Evolutionary conservation across 2,888 invertebrate species (phyloP), one percentile per base, ranked within the genome.

Genomic region (Zaprionus obscuricornis): DNA sequence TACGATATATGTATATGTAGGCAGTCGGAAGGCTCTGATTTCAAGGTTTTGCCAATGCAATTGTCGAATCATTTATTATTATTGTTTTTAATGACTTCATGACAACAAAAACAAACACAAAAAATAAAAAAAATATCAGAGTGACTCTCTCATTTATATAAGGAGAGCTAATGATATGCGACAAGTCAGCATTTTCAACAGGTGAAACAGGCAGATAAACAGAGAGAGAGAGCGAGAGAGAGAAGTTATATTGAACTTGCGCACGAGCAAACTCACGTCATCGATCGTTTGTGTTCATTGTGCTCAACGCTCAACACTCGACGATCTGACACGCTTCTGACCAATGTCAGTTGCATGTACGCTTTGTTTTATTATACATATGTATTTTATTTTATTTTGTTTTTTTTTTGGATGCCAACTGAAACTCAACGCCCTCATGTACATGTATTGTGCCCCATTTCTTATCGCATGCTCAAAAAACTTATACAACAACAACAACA

Each of bases 131-230:
- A 39, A 14, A 18, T 16, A 31, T 8, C 3, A 17, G 1, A 7
- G n/a, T n/a, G n/a, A n/a, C n/a, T n/a, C n/a, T n/a, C n/a, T n/a
- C 8, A 7, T 13, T 14, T 10, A 8, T n/a, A 16, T 20, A 43
- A n/a, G 16, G 29, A 60, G 39, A 62, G 81, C 81, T 79, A 76
- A 73, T 76, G 77, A 81, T 81, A 81, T 56, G 81, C 70, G 81
- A 81, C 73, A 84, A 77, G 60, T 83, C 76, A 79, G 76, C 76
- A 55, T 26, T 64, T 77, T 46, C 52, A n/a, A 42, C 69, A 70
- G 69, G 62, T 66, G 69, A 31, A 31, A 31, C 14, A 33, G 14
- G 20, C n/a, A n/a, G n/a, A n/a, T 24, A 24, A 24, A 24, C 8
- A 5, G 24, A 24, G 8, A 24, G 24, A 24, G 24, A 24, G 8